Evolutionary conservation across 2,797 vertebrate species (phyloP).

Genomic region (Muraenolepis orangiensis): DNA sequence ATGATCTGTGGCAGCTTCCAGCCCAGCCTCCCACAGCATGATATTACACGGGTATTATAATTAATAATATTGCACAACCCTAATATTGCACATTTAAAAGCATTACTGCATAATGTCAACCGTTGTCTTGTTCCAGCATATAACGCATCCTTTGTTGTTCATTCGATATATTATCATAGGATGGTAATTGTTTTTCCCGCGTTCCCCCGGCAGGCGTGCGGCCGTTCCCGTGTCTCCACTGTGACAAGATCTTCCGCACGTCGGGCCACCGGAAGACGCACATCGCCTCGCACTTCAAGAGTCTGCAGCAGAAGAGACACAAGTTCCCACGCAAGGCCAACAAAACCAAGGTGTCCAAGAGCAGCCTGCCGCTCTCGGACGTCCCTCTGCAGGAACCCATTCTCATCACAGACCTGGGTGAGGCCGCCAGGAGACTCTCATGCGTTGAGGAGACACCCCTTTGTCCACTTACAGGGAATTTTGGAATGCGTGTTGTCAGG

Average conservation of each 20-base stretch:
- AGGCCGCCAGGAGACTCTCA: conserved; percentile 7
- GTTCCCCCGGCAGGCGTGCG: too few species aligned
- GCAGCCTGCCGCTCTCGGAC: conserved; percentile 82
- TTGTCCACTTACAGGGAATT: background rate
- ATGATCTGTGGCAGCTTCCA: too few species aligned
- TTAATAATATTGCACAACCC: background rate
- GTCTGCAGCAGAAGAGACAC: conserved; percentile 86
- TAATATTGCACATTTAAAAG: background rate
- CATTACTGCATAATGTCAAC: background rate
- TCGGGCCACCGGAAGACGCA: conserved; percentile 98
- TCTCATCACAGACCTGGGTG: conserved; percentile 96
- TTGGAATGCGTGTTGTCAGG: background rate
- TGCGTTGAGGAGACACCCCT: too few species aligned
- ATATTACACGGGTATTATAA: too few species aligned
- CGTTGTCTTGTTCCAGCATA: too few species aligned
- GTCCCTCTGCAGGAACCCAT: conserved; percentile 96
- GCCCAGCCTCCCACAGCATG: too few species aligned
- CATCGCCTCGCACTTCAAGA: conserved; percentile 95
- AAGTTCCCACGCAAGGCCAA: conserved; percentile 87
- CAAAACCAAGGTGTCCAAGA: conserved; percentile 86
- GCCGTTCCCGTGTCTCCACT: conserved; percentile 96
- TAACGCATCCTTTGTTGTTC: too few species aligned
- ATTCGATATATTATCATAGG: too few species aligned
- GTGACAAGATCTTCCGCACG: conserved; percentile 96
- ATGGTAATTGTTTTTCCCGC: too few species aligned